Base-by-base conservation (phyloP, 2,888 invertebrate species). In the Peribatodes rhomboidaria region DNA sequence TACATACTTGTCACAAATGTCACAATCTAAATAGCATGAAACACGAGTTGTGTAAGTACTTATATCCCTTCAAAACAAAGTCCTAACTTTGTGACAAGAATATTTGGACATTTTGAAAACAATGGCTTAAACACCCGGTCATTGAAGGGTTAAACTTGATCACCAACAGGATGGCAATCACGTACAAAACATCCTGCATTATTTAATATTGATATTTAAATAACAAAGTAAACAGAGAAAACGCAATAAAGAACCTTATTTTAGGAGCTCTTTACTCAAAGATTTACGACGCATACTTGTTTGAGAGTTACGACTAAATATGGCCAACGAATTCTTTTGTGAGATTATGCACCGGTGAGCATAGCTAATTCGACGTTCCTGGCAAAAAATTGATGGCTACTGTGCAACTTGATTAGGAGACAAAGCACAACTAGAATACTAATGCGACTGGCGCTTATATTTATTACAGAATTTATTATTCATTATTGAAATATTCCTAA, bases 361-460 rank as follows among this genome's bases (percentile, higher is more conserved):
- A 61, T 60, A 44, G 71, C 75, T 83, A 79, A 80, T 75, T 76
- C 67, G 72, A 76, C 74, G 73, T 75, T 75, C 73, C 65, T 64
- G 68, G 67, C 75, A 78, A 79, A 79, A 79, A 75, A 61, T 62
- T 31, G 73, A 35, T 46, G 31, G 56, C 39, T 46, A 46, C 70
- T 61, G 64, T 69, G 63, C 58, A 75, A 71, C 73, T 74, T 73
- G 71, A 76, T 74, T 71, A 66, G 71, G 55, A 58, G 57, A 56
- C 46, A 56, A 65, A 68, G 68, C 53, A 41, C 57, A 11, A 16
- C 22, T 20, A 56, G 82, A 79, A 81, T 81, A 73, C 68, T 69
- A 76, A 78, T 74, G 61, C 53, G 56, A 22, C 41, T 41, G 55
- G 65, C 68, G 57, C 60, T 71, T 63, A 56, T 73, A 78, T 75